Conservation (phyloP, 2,888 invertebrate genomes). For the Perithous albicinctus region DNA sequence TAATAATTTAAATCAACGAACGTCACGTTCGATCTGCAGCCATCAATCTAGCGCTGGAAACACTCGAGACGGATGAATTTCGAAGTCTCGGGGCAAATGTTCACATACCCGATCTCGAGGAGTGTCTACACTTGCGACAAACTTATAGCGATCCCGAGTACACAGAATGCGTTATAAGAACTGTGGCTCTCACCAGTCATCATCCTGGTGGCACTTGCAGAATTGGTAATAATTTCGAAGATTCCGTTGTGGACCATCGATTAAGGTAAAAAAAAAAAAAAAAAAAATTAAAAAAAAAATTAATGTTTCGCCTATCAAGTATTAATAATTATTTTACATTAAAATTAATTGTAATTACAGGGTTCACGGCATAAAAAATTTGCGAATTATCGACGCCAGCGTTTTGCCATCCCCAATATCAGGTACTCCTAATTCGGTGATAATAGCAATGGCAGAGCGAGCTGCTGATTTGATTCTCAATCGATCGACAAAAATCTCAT, state of each 20-base stretch:
- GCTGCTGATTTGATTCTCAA: slow-evolving; percentile 87
- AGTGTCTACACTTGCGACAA: slow-evolving; percentile 87
- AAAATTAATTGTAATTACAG: slow-evolving; percentile 83
- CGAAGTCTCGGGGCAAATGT: slow-evolving; percentile 87
- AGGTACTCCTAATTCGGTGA: slow-evolving; percentile 90
- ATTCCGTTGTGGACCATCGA: slow-evolving; percentile 89
- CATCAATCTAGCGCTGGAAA: slow-evolving; percentile 86
- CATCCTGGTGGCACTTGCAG: slow-evolving; percentile 93
- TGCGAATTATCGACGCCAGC: slow-evolving; percentile 93
- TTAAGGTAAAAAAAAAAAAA: slow-evolving; percentile 85
- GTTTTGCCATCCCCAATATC: slow-evolving; percentile 92
- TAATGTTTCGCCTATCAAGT: not conserved
- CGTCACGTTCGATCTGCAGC: too few relatives aligned
- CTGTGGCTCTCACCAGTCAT: slow-evolving; percentile 90
- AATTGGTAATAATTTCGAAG: slow-evolving; percentile 86
- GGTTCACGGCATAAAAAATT: slow-evolving; percentile 87
- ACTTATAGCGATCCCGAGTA: slow-evolving; percentile 86
- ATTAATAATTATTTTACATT: not conserved
- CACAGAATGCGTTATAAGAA: slow-evolving; percentile 88
- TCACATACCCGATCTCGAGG: slow-evolving; percentile 88
- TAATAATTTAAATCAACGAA: too few relatives aligned
- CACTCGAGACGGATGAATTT: slow-evolving; percentile 87
- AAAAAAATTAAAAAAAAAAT: not conserved
- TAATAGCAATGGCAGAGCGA: slow-evolving; percentile 89
- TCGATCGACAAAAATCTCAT: slow-evolving; percentile 20